These are phyloP conservation scores for Plectrocnemia conspersa DNA, from an alignment of 1,140 invertebrate genomes.

Conservation along the genomic window DNA sequence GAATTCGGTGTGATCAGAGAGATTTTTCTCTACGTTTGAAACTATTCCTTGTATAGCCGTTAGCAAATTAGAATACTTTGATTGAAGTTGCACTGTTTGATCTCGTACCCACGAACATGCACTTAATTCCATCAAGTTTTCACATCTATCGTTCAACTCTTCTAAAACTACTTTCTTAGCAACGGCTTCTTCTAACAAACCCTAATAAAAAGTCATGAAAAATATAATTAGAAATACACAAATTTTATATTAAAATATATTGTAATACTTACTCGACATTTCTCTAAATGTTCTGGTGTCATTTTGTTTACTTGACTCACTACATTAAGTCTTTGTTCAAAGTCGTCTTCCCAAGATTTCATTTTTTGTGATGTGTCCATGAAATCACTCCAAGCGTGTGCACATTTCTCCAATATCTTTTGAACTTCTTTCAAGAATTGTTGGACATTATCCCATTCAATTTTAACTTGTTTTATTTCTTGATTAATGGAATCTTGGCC, in stretches of 20 bases:
- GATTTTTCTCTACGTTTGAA: conserved; percentile 79
- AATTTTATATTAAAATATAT: too few species aligned
- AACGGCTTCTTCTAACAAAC: conserved; percentile 70
- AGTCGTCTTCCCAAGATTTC: conserved; percentile 73
- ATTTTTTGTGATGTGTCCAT: conserved; percentile 69
- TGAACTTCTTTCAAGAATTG: conserved; percentile 75
- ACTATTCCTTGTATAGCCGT: conserved; percentile 75
- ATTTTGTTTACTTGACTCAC: conserved; percentile 74
- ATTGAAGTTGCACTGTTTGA: conserved; percentile 78
- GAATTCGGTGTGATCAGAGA: conserved; percentile 86
- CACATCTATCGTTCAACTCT: conserved; percentile 81
- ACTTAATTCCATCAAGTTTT: conserved; percentile 78
- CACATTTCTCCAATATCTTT: conserved; percentile 70
- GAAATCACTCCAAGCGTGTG: conserved; percentile 84
- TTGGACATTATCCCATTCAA: conserved; percentile 83
- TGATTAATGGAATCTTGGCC: conserved; percentile 80
- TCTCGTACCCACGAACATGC: conserved; percentile 78
- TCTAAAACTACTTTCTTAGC: conserved; percentile 72
- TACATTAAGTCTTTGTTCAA: conserved; percentile 60
- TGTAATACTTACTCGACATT: conserved; percentile 60
- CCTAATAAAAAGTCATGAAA: conserved; percentile 41
- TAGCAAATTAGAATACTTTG: conserved; percentile 69
- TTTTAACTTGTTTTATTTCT: conserved; percentile 78
- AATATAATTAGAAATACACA: neutral
- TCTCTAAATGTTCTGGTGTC: conserved; percentile 70